A percentile compares a stretch with the other conserved stretches of the same genome.
phyloP scores from a whole-genome alignment of 2,888 invertebrate genomes.

The Muschampia plurimacula region DNA sequence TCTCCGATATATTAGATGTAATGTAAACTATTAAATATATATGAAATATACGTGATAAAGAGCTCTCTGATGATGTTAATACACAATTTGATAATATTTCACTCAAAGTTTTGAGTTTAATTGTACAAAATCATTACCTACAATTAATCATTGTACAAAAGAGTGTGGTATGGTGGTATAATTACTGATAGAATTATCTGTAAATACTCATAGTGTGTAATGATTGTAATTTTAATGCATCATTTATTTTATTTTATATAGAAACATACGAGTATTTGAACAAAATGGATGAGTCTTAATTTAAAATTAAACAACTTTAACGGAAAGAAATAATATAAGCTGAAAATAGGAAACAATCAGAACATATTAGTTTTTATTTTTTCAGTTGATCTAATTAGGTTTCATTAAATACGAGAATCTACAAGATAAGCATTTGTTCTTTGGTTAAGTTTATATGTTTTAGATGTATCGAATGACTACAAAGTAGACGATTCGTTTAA shows the following conservation, averaged over 20 bases:
- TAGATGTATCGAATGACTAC: conserved; percentile 19
- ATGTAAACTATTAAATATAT: too few relatives aligned
- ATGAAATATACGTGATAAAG: not conserved
- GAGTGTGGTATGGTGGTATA: not conserved
- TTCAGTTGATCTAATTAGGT: too few relatives aligned
- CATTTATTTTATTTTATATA: too few relatives aligned
- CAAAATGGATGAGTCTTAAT: too few relatives aligned
- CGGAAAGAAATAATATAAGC: not conserved
- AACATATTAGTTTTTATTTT: too few relatives aligned
- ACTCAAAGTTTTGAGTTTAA: not conserved
- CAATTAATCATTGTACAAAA: not conserved
- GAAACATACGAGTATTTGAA: not conserved
- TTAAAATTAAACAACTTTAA: not conserved
- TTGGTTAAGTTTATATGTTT: conserved; percentile 13
- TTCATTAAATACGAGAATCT: not conserved
- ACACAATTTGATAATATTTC: not conserved
- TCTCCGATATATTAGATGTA: not conserved
- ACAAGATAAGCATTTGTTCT: conserved; percentile 14
- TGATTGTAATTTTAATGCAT: not conserved
- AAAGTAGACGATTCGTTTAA: conserved; percentile 7
- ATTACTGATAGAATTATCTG: not conserved
- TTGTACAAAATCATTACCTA: too few relatives aligned
- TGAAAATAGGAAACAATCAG: not conserved
- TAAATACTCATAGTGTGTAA: not conserved
- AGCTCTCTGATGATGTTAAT: too few relatives aligned